Conservation (phyloP, 1,140 invertebrate genomes). For the Pachypsylla venusta region DNA sequence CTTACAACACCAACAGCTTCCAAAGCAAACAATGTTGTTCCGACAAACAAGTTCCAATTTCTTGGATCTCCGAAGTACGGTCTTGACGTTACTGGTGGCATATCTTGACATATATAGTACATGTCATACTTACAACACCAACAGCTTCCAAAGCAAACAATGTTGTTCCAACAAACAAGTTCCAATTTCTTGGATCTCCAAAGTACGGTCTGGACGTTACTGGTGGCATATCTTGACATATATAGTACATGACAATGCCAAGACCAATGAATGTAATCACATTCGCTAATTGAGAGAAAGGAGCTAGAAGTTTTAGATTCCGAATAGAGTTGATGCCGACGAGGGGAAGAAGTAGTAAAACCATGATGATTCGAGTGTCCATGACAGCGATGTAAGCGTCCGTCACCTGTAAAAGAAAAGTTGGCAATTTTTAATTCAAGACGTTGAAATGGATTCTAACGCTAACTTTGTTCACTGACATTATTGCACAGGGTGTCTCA, state of each 20-base stretch:
- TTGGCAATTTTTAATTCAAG: too few species aligned
- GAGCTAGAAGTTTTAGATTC: constrained; percentile 60
- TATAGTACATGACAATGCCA: constrained; percentile 49
- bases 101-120: constrained; percentile 43
- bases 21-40: constrained; percentile 73
- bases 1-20: constrained; percentile 77
- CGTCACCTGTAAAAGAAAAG: constrained; percentile 29
- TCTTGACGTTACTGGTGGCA: constrained; percentile 41
- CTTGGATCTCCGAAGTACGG: constrained; percentile 37
- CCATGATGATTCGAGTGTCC: constrained; percentile 37
- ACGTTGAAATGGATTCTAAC: too few species aligned
- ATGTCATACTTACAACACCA: constrained; percentile 58
- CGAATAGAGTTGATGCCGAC: constrained; percentile 55
- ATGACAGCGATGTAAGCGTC: constrained; percentile 31
- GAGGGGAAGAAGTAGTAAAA: constrained; percentile 48
- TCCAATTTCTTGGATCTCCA: constrained; percentile 39
- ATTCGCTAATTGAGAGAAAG: constrained; percentile 68
- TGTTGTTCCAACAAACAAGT: constrained; percentile 70
- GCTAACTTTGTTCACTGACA: not conserved
- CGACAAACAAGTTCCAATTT: constrained; percentile 60
- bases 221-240: constrained; percentile 43
- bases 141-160: constrained; percentile 83
- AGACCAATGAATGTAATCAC: constrained; percentile 50
- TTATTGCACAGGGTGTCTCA: too few species aligned
- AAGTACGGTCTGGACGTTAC: constrained; percentile 38